Evolutionary conservation across 2,113 vertebrate genomes (phyloP).

Genomic region (Macquaria ambigua): DNA sequence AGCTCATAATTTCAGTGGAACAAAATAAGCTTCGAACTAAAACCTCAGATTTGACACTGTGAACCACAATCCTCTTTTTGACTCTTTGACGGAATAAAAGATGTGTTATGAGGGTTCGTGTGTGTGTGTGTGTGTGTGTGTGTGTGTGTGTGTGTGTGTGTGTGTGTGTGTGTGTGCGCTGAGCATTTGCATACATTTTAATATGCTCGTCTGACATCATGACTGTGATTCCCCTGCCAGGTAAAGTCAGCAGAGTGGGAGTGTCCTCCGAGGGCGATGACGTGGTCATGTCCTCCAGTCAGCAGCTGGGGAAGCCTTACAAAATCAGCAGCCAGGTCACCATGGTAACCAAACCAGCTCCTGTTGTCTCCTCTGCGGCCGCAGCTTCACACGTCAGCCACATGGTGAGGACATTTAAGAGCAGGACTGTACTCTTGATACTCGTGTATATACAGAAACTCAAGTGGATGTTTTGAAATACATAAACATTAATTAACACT

Average conservation of each 20-base stretch:
- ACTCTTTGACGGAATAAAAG: background rate
- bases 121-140: background rate
- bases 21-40: background rate
- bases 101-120: background rate
- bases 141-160: background rate
- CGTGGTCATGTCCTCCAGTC: constrained; percentile 86
- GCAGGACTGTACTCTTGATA: background rate
- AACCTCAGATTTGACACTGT: background rate
- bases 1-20: constrained; percentile 25
- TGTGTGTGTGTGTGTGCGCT: background rate
- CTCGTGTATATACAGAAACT: background rate
- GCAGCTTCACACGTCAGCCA: constrained; percentile 88
- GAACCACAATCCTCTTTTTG: constrained; percentile 11
- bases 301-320: constrained; percentile 84
- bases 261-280: constrained; percentile 68
- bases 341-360: constrained; percentile 88
- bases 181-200: background rate
- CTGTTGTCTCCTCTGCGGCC: constrained; percentile 81
- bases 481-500: background rate
- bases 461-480: background rate
- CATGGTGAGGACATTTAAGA: constrained; percentile 82
- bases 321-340: constrained; percentile 88
- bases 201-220: background rate
- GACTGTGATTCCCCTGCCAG: constrained; percentile 41
- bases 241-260: constrained; percentile 72